Base-by-base conservation (phyloP, 2,113 vertebrate genomes). In the Paramormyrops kingsleyae region DNA sequence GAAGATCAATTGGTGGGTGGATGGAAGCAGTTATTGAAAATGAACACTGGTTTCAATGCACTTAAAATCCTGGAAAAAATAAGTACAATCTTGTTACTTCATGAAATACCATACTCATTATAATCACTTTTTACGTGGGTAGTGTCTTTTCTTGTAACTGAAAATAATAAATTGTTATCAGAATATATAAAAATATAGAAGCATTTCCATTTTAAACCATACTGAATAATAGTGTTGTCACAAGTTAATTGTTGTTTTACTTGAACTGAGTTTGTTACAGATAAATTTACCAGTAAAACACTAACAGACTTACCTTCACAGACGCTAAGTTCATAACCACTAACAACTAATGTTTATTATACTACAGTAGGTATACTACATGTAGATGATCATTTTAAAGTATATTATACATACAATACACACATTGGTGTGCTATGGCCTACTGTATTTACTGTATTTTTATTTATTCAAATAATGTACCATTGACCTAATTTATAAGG, bases 21-120 rank as follows among this genome's bases (percentile, higher is more conserved):
- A 84, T 84, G 83, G 83, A 84, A 84, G 7, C 83, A 84, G 46
- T 84, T 84, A 84, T 70, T 70, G n/a, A 66, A 27, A 66, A 66
- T 27, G 62, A 70, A 70, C 27, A 66, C n/a, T 31, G 62, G 62
- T 31, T 66, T 66, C 62, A 66, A 66, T 31, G 62, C 62, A 70
- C 10, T 70, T 31, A 12, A 31, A 31, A 31, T 84, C 17, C 35
- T 44, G 9, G 83, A 46, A 84, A 47, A 47, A 84, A 46, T 24
- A 46, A 47, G 42, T 13, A 39, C 46, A 84, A 10, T 46, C 21
- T 21, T 47, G 24, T 84, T 44, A 47, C 42, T n/a, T 46, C 19
- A 21, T 21, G 3, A 84, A 44, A 84, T 46, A 46, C 19, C 21
- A 12, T 84, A 84, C 17, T n/a, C 17, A 21, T 84, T 44, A 84